Conservation (phyloP, 2,888 invertebrate species). For the Pocota personata region DNA sequence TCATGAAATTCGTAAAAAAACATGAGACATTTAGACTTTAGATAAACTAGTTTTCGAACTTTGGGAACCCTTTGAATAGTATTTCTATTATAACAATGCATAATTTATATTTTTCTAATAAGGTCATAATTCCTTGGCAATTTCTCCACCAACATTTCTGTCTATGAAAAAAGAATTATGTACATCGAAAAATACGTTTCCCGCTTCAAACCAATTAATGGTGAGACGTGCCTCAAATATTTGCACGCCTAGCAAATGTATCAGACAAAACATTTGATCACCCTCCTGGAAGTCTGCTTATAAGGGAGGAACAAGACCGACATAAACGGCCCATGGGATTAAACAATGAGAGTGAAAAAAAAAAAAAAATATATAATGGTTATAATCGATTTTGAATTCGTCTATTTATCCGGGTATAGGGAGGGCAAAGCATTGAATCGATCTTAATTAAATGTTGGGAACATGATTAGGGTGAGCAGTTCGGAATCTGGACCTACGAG, state of each 20-base stretch:
- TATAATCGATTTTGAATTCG: constrained; percentile 58
- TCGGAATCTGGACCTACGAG: background rate
- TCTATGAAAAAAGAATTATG: background rate
- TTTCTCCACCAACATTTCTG: background rate
- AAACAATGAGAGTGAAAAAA: constrained; percentile 7
- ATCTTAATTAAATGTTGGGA: constrained; percentile 55
- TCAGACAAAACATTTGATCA: constrained; percentile 28
- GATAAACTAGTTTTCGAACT: background rate
- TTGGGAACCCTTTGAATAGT: background rate
- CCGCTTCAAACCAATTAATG: background rate
- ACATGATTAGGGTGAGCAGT: constrained; percentile 40
- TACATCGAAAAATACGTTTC: background rate
- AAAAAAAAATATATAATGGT: constrained; percentile 19
- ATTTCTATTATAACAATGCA: too few species aligned
- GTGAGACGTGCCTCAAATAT: constrained; percentile 25
- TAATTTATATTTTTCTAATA: too few species aligned
- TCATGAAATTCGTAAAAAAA: background rate
- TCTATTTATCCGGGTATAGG: constrained; percentile 55
- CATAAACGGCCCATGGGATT: constrained; percentile 10
- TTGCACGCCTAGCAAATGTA: constrained; percentile 37
- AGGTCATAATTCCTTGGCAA: background rate
- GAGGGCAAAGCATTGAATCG: constrained; percentile 43
- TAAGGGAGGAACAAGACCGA: background rate
- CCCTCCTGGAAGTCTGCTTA: background rate
- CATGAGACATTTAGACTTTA: background rate